These are phyloP conservation scores for Macropodus opercularis DNA, from an alignment of 2,797 vertebrate genomes.

Conservation along the genomic window DNA sequence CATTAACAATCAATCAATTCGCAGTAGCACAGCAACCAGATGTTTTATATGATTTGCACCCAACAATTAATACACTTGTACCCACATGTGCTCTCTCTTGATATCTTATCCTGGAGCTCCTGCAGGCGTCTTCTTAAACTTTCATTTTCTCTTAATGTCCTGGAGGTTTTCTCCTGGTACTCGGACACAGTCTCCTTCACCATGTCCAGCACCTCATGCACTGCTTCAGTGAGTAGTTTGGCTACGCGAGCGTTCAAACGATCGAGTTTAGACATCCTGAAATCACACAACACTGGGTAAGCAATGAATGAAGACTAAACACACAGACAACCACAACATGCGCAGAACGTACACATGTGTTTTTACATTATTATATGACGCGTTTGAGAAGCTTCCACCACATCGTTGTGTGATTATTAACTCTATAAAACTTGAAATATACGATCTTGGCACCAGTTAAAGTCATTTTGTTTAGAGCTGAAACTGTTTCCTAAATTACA, in stretches of 20 bases:
- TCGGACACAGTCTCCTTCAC: constrained; percentile 79
- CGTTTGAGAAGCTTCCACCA: too few species aligned
- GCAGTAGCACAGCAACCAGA: background rate
- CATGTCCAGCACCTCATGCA: constrained; percentile 77
- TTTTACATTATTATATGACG: too few species aligned
- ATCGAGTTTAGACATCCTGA: constrained; percentile 80
- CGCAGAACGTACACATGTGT: background rate
- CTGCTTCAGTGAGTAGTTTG: constrained; percentile 71
- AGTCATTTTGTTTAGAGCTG: too few species aligned
- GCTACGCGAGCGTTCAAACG: constrained; percentile 74
- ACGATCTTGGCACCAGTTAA: background rate
- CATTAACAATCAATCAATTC: background rate
- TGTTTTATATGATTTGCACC: background rate
- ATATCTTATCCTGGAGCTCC: constrained; percentile 71
- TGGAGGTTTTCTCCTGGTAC: constrained; percentile 77
- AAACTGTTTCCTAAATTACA: background rate
- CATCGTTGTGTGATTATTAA: background rate
- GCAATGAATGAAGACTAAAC: background rate
- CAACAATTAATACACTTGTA: constrained; percentile 4
- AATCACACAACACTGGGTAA: constrained; percentile 12
- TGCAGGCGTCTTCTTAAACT: constrained; percentile 72
- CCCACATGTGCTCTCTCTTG: constrained; percentile 61
- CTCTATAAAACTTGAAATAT: background rate
- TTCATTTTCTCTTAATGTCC: constrained; percentile 79
- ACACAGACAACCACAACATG: background rate